A percentile compares a stretch with the other conserved stretches of the same genome.
Conservation (phyloP, 2,113 vertebrate genomes). For the Mirounga angustirostris region DNA sequence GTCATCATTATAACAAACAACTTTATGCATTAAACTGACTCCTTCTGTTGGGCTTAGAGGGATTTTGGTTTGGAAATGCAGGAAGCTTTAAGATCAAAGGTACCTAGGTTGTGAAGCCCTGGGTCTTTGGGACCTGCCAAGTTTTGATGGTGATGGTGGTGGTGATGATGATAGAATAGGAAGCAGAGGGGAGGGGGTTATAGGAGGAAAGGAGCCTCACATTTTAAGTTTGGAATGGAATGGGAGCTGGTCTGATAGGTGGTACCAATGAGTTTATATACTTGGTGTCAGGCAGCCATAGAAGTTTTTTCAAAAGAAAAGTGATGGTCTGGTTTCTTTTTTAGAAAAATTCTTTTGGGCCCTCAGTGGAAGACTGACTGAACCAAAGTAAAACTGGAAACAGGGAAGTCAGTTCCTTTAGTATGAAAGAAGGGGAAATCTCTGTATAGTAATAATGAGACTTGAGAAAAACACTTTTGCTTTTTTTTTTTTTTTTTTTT, state of each 20-base stretch:
- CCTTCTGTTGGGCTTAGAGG: background rate
- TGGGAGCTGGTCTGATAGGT: too few species aligned
- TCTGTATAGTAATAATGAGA: background rate
- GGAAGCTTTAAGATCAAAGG: background rate
- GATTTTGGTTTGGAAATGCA: background rate
- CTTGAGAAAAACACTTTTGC: conserved; percentile 4
- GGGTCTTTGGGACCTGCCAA: background rate
- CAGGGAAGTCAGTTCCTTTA: conserved; percentile 26
- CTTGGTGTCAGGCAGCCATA: background rate
- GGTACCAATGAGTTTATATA: background rate
- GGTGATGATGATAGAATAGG: background rate
- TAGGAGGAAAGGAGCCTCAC: background rate
- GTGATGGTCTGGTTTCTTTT: background rate
- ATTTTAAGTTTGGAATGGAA: background rate
- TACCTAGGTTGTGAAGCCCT: background rate
- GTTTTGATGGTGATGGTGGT: background rate
- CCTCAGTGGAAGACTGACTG: background rate
- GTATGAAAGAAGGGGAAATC: background rate
- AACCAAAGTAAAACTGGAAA: background rate
- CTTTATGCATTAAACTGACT: background rate
- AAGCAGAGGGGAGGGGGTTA: background rate
- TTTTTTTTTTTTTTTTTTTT: background rate
- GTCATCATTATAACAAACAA: background rate
- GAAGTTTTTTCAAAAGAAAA: conserved; percentile 26
- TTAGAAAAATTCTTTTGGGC: conserved; percentile 21